Evolutionary conservation across 1,140 invertebrate genomes (phyloP), one percentile per base, ranked within the genome.

Genomic region (honey bee (Apis mellifera)): DNA sequence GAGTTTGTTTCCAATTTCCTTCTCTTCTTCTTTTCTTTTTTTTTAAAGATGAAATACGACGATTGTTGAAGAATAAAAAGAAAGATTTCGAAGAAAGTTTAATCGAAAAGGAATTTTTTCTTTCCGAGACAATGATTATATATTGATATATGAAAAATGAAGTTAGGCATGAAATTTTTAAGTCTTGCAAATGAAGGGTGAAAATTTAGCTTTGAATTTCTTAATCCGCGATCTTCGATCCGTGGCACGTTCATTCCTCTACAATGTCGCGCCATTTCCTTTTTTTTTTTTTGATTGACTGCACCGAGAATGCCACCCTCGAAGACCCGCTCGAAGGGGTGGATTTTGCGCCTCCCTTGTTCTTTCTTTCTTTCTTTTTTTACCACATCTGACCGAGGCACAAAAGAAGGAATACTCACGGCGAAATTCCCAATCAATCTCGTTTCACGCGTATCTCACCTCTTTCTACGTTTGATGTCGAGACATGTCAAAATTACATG

Each of bases 261-360:
- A 9, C 54, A 75, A 19, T 15, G 52, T 42, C 62, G 69, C 75
- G 32, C 5, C 32, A 7, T 42, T 70, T 70, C 32, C 2, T 66
- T n/a, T 65, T 50, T 50, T 52, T 57, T 70, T 73, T 76, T 80
- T 83, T 84, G 81, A 86, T 86, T 81, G 68, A 86, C 82, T 88
- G 62, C 55, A 70, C 42, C 78, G 73, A 32, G 50, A 26, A 26
- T 70, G 75, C n/a, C 62, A 85, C 79, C 81, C 74, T 86, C 80
- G 70, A 86, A 74, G 62, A 60, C 52, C 81, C 32, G 85, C 73
- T 68, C 32, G 73, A 71, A 86, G 84, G 84, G 80, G 71, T 57
- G 70, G 71, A 86, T 83, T 62, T 78, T 52, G 59, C 64, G 69
- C 74, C 54, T 65, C 84, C 79, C 74, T 60, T 78, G 62, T 83